Conservation (phyloP, 1,140 invertebrate species). For the Lepidurus arcticus region DNA sequence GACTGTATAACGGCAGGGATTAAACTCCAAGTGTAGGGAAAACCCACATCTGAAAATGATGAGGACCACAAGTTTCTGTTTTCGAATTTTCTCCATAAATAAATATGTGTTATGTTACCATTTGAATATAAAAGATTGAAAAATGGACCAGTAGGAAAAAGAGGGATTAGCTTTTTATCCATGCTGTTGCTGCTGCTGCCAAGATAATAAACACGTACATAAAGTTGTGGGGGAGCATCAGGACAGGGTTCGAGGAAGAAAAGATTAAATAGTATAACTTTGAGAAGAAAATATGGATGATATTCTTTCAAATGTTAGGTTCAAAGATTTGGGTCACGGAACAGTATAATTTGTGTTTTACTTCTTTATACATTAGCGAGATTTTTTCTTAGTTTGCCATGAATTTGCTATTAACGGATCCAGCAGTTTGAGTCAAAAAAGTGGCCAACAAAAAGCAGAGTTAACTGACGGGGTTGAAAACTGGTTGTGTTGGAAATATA, state of each 20-base stretch:
- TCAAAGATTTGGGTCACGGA: conserved; percentile 14
- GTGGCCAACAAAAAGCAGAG: neutral
- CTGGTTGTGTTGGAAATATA: conserved; percentile 6
- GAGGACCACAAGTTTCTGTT: too few species aligned
- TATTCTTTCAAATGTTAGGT: conserved; percentile 16
- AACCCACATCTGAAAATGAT: too few species aligned
- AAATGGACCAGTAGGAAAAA: neutral
- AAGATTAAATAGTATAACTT: neutral
- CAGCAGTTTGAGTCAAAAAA: conserved; percentile 1
- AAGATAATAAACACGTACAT: neutral
- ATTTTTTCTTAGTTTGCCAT: conserved; percentile 4
- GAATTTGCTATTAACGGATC: conserved; percentile 5
- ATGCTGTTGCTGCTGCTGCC: conserved; percentile 7
- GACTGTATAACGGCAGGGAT: too few species aligned
- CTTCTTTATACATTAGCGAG: conserved; percentile 22
- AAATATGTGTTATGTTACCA: neutral
- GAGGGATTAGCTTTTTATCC: conserved; percentile 11
- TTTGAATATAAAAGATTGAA: neutral
- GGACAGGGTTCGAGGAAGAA: neutral
- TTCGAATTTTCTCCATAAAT: neutral
- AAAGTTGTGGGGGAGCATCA: neutral
- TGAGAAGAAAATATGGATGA: conserved; percentile 20
- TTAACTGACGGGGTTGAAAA: neutral
- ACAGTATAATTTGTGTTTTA: conserved; percentile 3
- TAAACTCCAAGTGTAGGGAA: too few species aligned